Percentiles rank a stretch among this genome's conserved stretches.
phyloP scores from a whole-genome alignment of 92 coral and sea anemone species.

The Zoanthus sociatus region DNA sequence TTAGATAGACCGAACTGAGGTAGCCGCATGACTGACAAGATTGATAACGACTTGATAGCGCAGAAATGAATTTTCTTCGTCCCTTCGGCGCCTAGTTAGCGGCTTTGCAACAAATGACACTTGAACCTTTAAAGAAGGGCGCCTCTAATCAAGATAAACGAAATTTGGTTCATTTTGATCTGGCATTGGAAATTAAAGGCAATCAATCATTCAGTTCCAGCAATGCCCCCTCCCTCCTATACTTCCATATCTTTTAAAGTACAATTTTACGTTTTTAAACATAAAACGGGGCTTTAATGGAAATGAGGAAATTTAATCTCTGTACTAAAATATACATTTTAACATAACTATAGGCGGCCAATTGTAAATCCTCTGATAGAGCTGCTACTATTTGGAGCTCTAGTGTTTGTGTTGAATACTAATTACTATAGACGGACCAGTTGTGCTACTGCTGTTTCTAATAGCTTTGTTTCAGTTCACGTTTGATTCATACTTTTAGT shows the following conservation, averaged over 20 bases:
- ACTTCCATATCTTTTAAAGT: not conserved
- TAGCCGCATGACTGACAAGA: constrained; percentile 36
- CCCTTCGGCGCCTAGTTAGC: constrained; percentile 54
- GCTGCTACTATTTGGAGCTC: no score
- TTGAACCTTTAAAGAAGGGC: not conserved
- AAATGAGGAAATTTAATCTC: no score
- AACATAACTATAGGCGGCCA: no score
- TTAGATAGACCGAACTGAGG: constrained; percentile 3
- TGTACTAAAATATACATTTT: no score
- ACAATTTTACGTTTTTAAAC: not conserved
- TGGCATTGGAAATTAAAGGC: not conserved
- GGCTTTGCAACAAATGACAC: constrained; percentile 15
- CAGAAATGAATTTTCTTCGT: constrained; percentile 25
- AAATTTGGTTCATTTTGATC: not conserved
- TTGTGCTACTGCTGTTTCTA: no score
- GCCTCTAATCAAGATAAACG: not conserved
- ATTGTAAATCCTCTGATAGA: no score
- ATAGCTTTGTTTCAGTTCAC: no score
- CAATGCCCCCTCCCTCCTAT: no score
- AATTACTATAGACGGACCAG: no score
- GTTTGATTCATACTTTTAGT: no score
- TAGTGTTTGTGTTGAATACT: no score
- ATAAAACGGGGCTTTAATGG: no score
- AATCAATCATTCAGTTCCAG: not conserved
- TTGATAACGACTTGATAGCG: constrained; percentile 40